A percentile compares a stretch with the other conserved stretches of the same genome.
Conservation (phyloP, 2,888 invertebrate genomes). For the Campoplex capitator region DNA sequence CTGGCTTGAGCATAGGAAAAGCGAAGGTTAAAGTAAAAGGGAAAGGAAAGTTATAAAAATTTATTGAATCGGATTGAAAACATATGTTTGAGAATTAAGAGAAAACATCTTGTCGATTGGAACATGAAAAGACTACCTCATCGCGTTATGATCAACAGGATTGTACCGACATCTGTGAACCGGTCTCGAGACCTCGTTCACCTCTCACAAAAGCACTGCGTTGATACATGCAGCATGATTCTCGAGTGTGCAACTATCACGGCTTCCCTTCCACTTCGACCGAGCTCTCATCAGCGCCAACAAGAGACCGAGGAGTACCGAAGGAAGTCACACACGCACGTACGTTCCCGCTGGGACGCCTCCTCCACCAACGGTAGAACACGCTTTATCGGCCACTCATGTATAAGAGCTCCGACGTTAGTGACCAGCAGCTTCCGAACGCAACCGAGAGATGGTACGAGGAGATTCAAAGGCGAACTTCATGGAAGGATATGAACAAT, state of each 20-base stretch:
- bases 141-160: constrained; percentile 60
- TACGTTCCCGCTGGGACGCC: constrained; percentile 47
- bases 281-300: constrained; percentile 45
- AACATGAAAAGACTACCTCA: constrained; percentile 45
- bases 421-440: constrained; percentile 79
- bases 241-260: constrained; percentile 57
- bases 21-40: constrained; percentile 27
- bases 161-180: constrained; percentile 83
- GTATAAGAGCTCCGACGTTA: constrained; percentile 68
- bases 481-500: constrained; percentile 42
- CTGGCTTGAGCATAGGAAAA: constrained; percentile 9
- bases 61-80: neutral
- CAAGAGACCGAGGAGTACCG: constrained; percentile 30
- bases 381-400: constrained; percentile 80
- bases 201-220: constrained; percentile 64
- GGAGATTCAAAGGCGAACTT: constrained; percentile 39
- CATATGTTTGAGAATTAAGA: constrained; percentile 8
- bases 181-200: constrained; percentile 77
- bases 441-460: constrained; percentile 82
- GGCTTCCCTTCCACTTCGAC: constrained; percentile 63
- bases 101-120: constrained; percentile 19
- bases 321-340: constrained; percentile 45
- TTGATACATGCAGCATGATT: constrained; percentile 47
- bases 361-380: constrained; percentile 69
- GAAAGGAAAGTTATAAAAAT: neutral